Conservation (phyloP, 2,797 vertebrate species). For the Micropoecilia bifurca region DNA sequence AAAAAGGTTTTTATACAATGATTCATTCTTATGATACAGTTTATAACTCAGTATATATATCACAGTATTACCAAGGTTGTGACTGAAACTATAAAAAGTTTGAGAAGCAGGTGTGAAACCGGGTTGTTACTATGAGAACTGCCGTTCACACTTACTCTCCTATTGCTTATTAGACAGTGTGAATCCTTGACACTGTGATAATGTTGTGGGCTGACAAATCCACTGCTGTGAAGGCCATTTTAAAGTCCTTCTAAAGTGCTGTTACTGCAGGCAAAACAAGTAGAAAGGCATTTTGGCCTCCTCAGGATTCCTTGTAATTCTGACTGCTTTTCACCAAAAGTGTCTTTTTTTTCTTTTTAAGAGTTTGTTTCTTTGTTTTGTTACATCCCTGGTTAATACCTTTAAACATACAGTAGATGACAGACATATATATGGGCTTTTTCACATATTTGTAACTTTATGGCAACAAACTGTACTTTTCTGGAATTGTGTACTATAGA, state of each 20-base stretch:
- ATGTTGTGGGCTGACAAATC: not conserved
- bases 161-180: not conserved
- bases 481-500: not conserved
- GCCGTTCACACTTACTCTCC: not conserved
- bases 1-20: not conserved
- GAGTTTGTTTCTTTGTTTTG: not conserved
- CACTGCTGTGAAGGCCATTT: not conserved
- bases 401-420: not conserved
- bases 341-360: not conserved
- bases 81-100: not conserved
- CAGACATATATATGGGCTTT: not conserved
- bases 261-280: not conserved
- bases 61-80: not conserved
- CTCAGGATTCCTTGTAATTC: not conserved
- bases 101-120: not conserved
- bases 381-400: not conserved
- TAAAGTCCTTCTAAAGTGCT: not conserved
- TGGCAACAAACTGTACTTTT: not conserved
- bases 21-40: not conserved
- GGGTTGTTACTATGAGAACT: not conserved
- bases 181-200: not conserved
- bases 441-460: not conserved
- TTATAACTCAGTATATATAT: not conserved
- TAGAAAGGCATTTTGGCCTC: not conserved
- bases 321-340: not conserved